A percentile compares a stretch with the other conserved stretches of the same genome.
Evolutionary conservation across 2,888 invertebrate genomes (phyloP).

Genomic region (Marronus borbonicus): DNA sequence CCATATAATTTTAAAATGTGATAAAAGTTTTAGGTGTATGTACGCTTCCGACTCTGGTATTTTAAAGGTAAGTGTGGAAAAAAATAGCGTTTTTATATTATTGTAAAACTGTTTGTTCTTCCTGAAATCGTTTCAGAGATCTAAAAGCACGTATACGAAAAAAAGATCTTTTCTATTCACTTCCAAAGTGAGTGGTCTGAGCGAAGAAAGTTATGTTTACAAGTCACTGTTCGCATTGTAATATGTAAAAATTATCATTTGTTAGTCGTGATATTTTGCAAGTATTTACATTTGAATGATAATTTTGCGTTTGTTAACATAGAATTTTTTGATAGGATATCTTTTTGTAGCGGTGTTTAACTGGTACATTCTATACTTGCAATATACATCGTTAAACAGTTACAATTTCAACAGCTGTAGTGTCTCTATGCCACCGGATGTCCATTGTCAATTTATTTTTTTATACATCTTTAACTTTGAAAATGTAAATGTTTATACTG

Average conservation of each 20-base stretch:
- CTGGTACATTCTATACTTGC: neutral
- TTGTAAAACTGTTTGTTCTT: constrained; percentile 9
- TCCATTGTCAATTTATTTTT: constrained; percentile 50
- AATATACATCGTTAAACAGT: constrained; percentile 10
- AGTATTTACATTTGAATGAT: neutral
- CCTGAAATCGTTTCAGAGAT: neutral
- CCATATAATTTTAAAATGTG: constrained; percentile 35
- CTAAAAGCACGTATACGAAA: constrained; percentile 15
- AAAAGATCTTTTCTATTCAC: neutral
- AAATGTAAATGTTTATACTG: constrained; percentile 37
- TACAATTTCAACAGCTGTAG: constrained; percentile 36
- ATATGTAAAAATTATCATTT: neutral
- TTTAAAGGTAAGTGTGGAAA: constrained; percentile 39
- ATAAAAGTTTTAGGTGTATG: constrained; percentile 22
- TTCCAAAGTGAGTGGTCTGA: neutral
- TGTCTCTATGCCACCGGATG: constrained; percentile 43
- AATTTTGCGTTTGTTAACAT: constrained; percentile 7
- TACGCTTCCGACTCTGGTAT: constrained; percentile 13
- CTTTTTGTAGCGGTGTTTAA: neutral
- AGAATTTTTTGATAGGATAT: constrained; percentile 21
- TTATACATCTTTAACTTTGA: constrained; percentile 33
- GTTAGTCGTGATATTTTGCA: constrained; percentile 10
- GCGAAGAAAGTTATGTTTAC: neutral
- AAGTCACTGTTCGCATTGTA: neutral
- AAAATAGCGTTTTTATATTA: constrained; percentile 11